These are phyloP conservation scores for Cephus cinctus DNA, from an alignment of 1,140 invertebrate species.

Conservation along the genomic window DNA sequence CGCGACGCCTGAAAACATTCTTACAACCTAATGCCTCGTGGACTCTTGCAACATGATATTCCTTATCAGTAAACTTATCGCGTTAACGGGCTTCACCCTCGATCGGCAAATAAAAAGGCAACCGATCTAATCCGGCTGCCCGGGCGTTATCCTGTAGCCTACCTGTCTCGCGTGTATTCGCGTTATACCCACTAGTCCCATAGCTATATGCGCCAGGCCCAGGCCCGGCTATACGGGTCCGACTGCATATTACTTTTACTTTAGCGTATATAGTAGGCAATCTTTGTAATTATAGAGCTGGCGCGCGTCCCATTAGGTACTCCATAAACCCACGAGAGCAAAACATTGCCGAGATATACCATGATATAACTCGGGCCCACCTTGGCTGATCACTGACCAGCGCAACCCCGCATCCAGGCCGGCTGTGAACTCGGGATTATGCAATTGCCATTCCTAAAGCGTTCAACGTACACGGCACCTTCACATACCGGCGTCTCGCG, in stretches of 20 bases:
- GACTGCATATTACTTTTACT: constrained; percentile 22
- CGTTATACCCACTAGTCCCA: background rate
- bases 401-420: constrained; percentile 31
- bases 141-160: too few species aligned
- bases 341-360: constrained; percentile 16
- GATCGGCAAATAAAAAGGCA: constrained; percentile 25
- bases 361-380: constrained; percentile 20
- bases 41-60: too few species aligned
- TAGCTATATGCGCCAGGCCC: background rate
- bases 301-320: constrained; percentile 53
- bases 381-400: constrained; percentile 26
- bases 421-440: too few species aligned
- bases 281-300: constrained; percentile 56
- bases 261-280: constrained; percentile 40
- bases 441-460: too few species aligned
- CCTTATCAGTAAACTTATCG: background rate
- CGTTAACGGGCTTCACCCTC: background rate
- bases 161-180: too few species aligned
- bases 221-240: background rate
- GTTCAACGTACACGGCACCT: too few species aligned
- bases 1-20: background rate
- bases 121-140: constrained; percentile 26
- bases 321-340: constrained; percentile 29
- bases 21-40: background rate
- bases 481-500: too few species aligned